Conservation (phyloP, 2,888 invertebrate genomes). For the Rhyacophila evoluta region DNA sequence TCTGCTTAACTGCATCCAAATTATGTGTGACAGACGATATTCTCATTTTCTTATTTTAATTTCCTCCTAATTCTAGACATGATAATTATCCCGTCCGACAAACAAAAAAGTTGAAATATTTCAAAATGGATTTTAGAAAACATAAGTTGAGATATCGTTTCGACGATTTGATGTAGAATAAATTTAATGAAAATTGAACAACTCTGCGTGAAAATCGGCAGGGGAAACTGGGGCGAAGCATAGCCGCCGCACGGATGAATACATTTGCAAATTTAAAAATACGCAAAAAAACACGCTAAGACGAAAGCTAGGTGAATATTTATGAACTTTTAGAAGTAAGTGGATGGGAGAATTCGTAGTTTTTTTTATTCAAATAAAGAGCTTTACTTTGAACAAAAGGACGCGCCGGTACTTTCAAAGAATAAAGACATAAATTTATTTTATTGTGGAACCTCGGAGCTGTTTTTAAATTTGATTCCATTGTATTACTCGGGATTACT, state of each 20-base stretch:
- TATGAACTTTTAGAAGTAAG: conserved; percentile 51
- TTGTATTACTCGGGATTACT: no score
- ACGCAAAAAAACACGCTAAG: conserved; percentile 50
- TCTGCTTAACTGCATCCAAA: no score
- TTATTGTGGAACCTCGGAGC: neutral
- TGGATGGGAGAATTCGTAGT: conserved; percentile 30
- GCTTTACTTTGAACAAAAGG: conserved; percentile 10
- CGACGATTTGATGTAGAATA: no score
- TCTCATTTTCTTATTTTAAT: no score
- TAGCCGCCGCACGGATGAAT: conserved; percentile 49
- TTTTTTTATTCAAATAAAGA: conserved; percentile 21
- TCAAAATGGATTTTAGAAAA: no score
- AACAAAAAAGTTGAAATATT: no score
- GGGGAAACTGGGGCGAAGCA: conserved; percentile 33
- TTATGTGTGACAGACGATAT: no score
- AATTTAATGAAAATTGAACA: neutral
- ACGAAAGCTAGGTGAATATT: conserved; percentile 55
- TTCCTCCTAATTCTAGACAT: no score
- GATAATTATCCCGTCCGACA: no score
- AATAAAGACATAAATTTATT: conserved; percentile 3
- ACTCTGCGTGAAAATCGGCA: neutral
- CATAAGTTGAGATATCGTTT: no score
- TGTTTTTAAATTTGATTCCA: neutral
- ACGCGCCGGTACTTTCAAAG: neutral
- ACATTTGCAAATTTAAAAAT: conserved; percentile 55